Evolutionary conservation across 1,140 invertebrate genomes (phyloP).

Genomic region (Aleiodes sp.): DNA sequence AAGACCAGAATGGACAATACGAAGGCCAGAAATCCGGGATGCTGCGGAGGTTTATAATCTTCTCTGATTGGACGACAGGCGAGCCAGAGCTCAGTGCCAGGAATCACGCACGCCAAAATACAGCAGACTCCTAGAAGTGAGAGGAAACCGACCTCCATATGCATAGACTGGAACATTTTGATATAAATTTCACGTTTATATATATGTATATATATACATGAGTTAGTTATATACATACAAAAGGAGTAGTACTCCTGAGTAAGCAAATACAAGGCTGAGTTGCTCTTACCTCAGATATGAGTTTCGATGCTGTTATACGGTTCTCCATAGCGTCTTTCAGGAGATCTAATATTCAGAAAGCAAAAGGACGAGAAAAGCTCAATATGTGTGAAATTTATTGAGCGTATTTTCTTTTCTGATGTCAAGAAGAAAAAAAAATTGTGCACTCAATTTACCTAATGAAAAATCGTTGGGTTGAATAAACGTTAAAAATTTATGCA

Average conservation of each 20-base stretch:
- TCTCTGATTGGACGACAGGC: slow-evolving; percentile 56
- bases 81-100: slow-evolving; percentile 59
- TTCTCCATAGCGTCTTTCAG: slow-evolving; percentile 55
- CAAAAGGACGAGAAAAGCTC: background rate
- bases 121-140: slow-evolving; percentile 50
- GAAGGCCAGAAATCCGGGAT: slow-evolving; percentile 51
- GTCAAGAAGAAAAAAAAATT: too few species aligned
- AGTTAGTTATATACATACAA: slow-evolving; percentile 3
- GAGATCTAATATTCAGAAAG: slow-evolving; percentile 50
- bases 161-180: slow-evolving; percentile 48
- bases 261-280: slow-evolving; percentile 17
- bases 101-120: slow-evolving; percentile 58
- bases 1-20: slow-evolving; percentile 49
- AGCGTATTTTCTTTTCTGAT: too few species aligned
- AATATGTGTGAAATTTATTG: too few species aligned
- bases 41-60: slow-evolving; percentile 54
- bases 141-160: slow-evolving; percentile 54
- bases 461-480: slow-evolving; percentile 69
- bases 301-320: slow-evolving; percentile 47
- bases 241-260: background rate
- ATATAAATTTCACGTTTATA: slow-evolving; percentile 26
- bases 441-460: slow-evolving; percentile 56
- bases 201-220: background rate
- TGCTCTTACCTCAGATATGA: slow-evolving; percentile 56
- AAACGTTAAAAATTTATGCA: slow-evolving; percentile 66